Base-by-base conservation (phyloP, 2,888 invertebrate genomes). In the Xylocampa areola region DNA sequence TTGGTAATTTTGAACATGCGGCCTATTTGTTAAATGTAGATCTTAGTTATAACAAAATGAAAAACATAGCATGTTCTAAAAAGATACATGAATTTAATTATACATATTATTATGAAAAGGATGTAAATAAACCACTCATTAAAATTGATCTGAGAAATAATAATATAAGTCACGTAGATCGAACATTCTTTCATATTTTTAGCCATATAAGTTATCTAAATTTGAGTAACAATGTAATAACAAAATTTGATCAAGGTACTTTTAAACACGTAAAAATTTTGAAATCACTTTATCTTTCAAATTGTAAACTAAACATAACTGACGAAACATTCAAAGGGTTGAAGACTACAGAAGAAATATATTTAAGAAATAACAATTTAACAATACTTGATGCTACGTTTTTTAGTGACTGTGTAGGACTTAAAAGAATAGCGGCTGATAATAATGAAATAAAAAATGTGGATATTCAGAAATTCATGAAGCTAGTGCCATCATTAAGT, bases 31-130 rank as follows among this genome's bases (percentile, higher is more conserved):
- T 13, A 1, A 6, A 11, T 16, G 4, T 71, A 16, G 40, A 71
- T 57, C 30, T 71, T 7, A 48, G 52, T 16, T 41, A 16, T 35
- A 71, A 74, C 37, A 41, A 50, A 36, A 25, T 67, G n/a, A 25
- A 19, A 8, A 45, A 49, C 36, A 11, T 65, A 30, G 17, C 21
- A 4, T 23, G 32, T 1, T 32, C 16, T 25, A 10, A 30, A 10
- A 19, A 4, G 2, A 0, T 13, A 8, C 5, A 27, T 23, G 7
- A 27, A n/a, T 0, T 10, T 4, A 4, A 27, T 10, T 4, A 14
- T 10, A n/a, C n/a, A n/a, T n/a, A n/a, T n/a, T 8, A 25, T 6
- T 8, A 23, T n/a, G 21, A 10, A 8, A 5, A 23, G 16, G 7
- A n/a, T 33, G 11, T 0, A n/a, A 33, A 1, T 0, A 29, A 40